Percentiles rank a stretch among this genome's conserved stretches.
These are phyloP conservation scores for Cacajao melanocephalus DNA, from an alignment of 2,797 vertebrate genomes.

Conservation along the genomic window DNA sequence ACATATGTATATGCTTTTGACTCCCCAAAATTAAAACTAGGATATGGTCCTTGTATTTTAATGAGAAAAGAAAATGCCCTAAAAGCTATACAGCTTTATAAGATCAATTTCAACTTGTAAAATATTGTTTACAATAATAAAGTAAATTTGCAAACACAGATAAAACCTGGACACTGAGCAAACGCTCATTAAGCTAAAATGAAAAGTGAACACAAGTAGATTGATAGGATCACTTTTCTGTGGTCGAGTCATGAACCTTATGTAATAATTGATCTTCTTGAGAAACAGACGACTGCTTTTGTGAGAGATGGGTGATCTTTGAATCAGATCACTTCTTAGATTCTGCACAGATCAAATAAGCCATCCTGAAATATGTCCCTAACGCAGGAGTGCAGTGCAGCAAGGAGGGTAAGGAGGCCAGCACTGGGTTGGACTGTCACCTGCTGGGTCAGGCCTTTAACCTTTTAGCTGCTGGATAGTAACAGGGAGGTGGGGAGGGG, in stretches of 20 bases:
- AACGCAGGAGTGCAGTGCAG: neutral
- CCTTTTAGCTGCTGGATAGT: neutral
- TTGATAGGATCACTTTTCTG: neutral
- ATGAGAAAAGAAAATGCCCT: neutral
- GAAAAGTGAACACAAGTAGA: neutral
- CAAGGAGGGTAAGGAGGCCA: neutral
- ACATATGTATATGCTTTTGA: neutral
- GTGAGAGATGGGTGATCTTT: neutral
- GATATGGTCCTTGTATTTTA: slow-evolving; percentile 9
- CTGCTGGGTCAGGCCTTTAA: neutral
- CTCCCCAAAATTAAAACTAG: neutral
- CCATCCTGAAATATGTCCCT: neutral
- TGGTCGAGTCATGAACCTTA: neutral
- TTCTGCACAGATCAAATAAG: neutral
- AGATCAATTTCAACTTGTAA: neutral
- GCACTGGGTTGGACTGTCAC: too few relatives aligned
- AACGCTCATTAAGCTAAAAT: neutral
- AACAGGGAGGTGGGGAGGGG: neutral
- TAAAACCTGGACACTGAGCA: neutral
- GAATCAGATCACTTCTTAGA: neutral
- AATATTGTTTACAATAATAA: neutral
- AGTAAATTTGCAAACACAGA: neutral
- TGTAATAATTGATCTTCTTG: neutral
- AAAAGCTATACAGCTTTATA: neutral
- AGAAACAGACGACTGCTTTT: neutral